Base-by-base conservation (phyloP, 2,797 vertebrate genomes). In the Neoniphon sammara region DNA sequence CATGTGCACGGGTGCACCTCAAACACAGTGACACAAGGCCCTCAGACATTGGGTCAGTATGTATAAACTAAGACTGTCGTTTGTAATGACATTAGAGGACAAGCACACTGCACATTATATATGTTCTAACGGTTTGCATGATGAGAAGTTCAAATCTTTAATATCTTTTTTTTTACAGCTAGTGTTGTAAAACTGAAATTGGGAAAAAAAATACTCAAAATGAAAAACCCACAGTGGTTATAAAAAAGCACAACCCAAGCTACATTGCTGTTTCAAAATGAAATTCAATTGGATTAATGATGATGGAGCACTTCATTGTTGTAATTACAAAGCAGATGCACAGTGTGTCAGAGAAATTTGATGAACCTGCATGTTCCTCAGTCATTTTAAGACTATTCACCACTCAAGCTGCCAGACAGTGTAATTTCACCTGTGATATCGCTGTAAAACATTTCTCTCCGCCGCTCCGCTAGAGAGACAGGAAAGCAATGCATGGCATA, bases 221-320 rank as follows among this genome's bases (percentile, higher is more conserved):
- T 44, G 20, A 60, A 60, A 57, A 61, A 9, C 23, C 6, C 4
- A 62, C 56, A 20, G 20, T 46, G 20, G 4, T 49, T 10, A n/a
- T n/a, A 20, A 57, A 23, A 7, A 52, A n/a, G 12, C 10, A 60
- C 53, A 20, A 50, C 9, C 56, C 27, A 42, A 55, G 47, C 53
- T 66, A 58, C 54, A 73, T 66, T 66, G 59, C 27, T 15, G 17
- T 14, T 20, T 68, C 1, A 53, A 39, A 65, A 70, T 46, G 1
- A 61, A 7, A 82, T 56, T 50, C 4, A 50, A 72, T 7, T 55
- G 39, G 30, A 70, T 78, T 57, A 62, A 73, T 52, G 10, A 59
- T 46, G 49, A 63, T 58, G 36, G 23, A 66, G 42, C 14, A 2
- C 39, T 46, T 62, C 36, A 42, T 20, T 56, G 54, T 68, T 36